These are phyloP conservation scores for Thereva unica DNA, from an alignment of 2,888 invertebrate genomes.

Conservation along the genomic window DNA sequence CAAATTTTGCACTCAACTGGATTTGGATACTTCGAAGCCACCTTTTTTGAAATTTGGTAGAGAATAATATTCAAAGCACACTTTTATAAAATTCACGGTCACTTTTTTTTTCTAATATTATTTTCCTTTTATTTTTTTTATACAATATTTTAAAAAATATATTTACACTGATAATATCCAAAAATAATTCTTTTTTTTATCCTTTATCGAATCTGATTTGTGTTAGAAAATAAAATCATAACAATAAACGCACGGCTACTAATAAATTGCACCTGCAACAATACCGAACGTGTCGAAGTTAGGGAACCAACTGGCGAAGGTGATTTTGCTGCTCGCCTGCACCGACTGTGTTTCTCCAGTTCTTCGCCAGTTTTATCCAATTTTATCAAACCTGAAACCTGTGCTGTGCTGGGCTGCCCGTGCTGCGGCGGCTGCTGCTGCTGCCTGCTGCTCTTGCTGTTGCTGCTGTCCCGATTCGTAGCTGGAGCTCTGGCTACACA, in stretches of 20 bases:
- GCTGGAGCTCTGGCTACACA: neutral
- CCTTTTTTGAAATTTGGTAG: too few relatives aligned
- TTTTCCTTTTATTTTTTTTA: too few relatives aligned
- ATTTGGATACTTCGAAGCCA: too few relatives aligned
- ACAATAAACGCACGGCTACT: slow-evolving; percentile 19
- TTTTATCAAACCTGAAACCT: slow-evolving; percentile 14
- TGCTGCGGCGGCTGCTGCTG: neutral
- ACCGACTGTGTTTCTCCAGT: slow-evolving; percentile 7
- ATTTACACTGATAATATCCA: too few relatives aligned
- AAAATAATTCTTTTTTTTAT: too few relatives aligned
- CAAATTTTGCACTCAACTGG: too few relatives aligned
- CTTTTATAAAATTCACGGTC: too few relatives aligned
- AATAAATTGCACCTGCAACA: slow-evolving; percentile 10
- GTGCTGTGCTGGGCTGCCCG: neutral
- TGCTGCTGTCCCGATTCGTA: neutral
- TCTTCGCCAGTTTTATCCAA: slow-evolving; percentile 8
- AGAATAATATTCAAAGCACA: too few relatives aligned
- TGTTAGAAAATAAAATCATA: neutral
- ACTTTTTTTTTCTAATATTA: too few relatives aligned
- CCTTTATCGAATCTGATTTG: too few relatives aligned
- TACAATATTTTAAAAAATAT: too few relatives aligned
- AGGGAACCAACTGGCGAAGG: slow-evolving; percentile 28
- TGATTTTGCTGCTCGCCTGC: neutral
- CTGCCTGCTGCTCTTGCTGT: neutral
- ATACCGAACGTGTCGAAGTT: slow-evolving; percentile 28